Conservation (phyloP, 2,888 invertebrate species). For the Dicyrtomina minuta region DNA sequence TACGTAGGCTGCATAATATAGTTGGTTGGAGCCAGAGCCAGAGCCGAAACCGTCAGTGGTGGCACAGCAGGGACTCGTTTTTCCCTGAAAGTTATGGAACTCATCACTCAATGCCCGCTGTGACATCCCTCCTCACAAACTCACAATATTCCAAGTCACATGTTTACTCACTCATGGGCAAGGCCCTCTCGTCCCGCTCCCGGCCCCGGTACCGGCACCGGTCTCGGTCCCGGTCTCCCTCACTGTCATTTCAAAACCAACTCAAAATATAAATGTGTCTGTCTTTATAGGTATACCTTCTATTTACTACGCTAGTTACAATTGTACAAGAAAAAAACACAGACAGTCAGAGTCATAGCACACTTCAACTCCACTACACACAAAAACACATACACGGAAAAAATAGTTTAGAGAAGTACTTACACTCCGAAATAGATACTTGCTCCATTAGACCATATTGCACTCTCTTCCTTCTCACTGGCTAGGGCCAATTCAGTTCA, state of each 20-base stretch:
- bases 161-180: slow-evolving; percentile 12
- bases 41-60: too few relatives aligned
- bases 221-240: not conserved
- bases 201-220: not conserved
- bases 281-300: not conserved
- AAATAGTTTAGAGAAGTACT: too few relatives aligned
- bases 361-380: not conserved
- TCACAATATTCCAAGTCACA: slow-evolving; percentile 9
- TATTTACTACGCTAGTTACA: not conserved
- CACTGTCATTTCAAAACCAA: not conserved
- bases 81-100: slow-evolving; percentile 18
- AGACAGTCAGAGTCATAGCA: not conserved
- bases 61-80: slow-evolving; percentile 10
- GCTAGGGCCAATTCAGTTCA: too few relatives aligned
- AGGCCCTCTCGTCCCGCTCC: not conserved
- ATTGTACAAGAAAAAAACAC: not conserved
- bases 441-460: too few relatives aligned
- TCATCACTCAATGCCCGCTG: slow-evolving; percentile 27
- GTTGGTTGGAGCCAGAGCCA: too few relatives aligned
- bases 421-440: too few relatives aligned
- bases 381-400: too few relatives aligned
- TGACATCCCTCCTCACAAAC: slow-evolving; percentile 2
- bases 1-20: too few relatives aligned
- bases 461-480: too few relatives aligned
- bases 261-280: not conserved